phyloP scores from a whole-genome alignment of 2,113 vertebrate genomes.

The Oxygymnocypris stewartii region DNA sequence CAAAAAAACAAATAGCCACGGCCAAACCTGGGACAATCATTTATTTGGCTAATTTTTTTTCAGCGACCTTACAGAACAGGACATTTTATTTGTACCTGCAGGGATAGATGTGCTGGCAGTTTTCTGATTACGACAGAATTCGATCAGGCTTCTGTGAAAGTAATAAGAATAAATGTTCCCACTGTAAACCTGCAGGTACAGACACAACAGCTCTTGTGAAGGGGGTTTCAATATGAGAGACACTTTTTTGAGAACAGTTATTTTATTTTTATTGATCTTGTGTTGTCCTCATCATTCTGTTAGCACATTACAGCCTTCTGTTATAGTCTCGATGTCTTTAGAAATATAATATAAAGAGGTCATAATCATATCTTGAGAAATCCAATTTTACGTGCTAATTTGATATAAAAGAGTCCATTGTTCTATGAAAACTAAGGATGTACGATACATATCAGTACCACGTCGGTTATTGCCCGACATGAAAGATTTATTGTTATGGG shows the following conservation, averaged over 20 bases:
- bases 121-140: slow-evolving; percentile 80
- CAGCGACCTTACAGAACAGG: slow-evolving; percentile 61
- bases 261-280: slow-evolving; percentile 3
- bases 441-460: background rate
- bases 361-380: slow-evolving; percentile 4
- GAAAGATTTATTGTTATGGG: background rate
- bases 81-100: slow-evolving; percentile 76
- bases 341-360: background rate
- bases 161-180: slow-evolving; percentile 80
- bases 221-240: slow-evolving; percentile 6
- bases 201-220: slow-evolving; percentile 43
- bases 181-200: slow-evolving; percentile 54
- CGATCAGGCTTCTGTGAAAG: slow-evolving; percentile 72
- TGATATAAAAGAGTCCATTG: background rate
- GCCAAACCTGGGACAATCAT: slow-evolving; percentile 67
- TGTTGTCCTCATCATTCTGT: slow-evolving; percentile 9
- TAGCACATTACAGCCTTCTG: background rate
- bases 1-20: slow-evolving; percentile 69
- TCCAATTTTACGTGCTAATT: background rate
- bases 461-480: background rate
- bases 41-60: slow-evolving; percentile 75
- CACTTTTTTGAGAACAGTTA: background rate
- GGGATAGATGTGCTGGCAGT: slow-evolving; percentile 79
- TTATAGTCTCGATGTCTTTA: background rate
- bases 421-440: background rate